Base-by-base conservation (phyloP, 1,140 invertebrate species). In the Eurytemora carolleeae region DNA sequence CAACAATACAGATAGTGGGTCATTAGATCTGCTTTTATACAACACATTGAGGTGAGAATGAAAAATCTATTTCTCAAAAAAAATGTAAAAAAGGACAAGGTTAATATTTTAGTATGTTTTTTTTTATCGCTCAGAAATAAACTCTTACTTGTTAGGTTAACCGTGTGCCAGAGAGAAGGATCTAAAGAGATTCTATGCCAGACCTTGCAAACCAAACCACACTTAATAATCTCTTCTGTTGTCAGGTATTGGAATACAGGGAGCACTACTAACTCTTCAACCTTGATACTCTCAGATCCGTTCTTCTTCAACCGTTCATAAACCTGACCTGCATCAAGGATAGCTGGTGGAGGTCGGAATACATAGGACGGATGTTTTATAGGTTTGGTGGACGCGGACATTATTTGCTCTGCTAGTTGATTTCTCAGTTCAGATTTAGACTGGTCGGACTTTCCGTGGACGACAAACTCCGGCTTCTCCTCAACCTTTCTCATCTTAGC, bases 111-210 rank as follows among this genome's bases (percentile, higher is more conserved):
- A n/a, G n/a, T n/a, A n/a, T n/a, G n/a, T n/a, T n/a, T n/a, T n/a
- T n/a, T n/a, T n/a, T n/a, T n/a, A n/a, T n/a, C n/a, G n/a, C n/a
- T n/a, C n/a, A n/a, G n/a, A n/a, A n/a, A n/a, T n/a, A n/a, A n/a
- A n/a, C n/a, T n/a, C 31, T 44, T 44, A 44, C 31, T 44, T 2
- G 70, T 70, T 7, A 92, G 79, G 68, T 87, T 82, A 75, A 94
- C 82, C 24, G 73, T 77, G 65, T 78, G 79, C 91, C 91, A 95
- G 16, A 95, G 73, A 63, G 72, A 75, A 17, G 86, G 84, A 69
- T 90, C 84, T 63, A 87, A 79, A 66, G 82, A 81, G 69, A 81
- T 82, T 62, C 82, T 78, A 3, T 88, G 82, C 88, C 89, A 95
- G 1, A 80, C 79, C 70, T 86, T 85, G 72, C 89, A 94, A 2